Base-by-base conservation (phyloP, 2,888 invertebrate species). In the Escarpia spicata region DNA sequence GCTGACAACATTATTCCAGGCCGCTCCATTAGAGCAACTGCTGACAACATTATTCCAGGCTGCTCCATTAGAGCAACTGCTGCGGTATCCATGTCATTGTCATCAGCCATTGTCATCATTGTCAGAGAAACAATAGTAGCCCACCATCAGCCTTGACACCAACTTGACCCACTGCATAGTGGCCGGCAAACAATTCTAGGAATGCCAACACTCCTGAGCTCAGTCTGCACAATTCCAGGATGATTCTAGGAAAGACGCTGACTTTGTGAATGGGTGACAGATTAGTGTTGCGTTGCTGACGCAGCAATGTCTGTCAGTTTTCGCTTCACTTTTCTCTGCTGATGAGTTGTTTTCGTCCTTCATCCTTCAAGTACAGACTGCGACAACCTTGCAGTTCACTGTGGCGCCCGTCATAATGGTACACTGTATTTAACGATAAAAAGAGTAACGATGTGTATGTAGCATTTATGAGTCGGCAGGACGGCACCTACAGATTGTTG, bases 241-340 rank as follows among this genome's bases (percentile, higher is more conserved):
- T 26, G n/a, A 2, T 75, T 75, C 75, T 75, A 75, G 75, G 75
- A 75, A 75, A 75, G 75, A 75, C n/a, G 75, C 75, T 26, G 75
- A 26, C 75, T 75, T 75, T 75, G 75, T 75, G 75, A 75, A 75
- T 75, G 75, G 75, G 75, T 75, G n/a, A 75, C 75, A 75, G 75
- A 75, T 75, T 75, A 75, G 75, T 75, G 75, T 75, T 26, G 26
- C 19, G 75, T 75, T 52, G 75, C 19, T 75, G 75, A 75, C 6
- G 75, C 75, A 75, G n/a, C 19, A 75, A n/a, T 26, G 26, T 75
- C 75, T 15, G 26, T 75, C 75, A 75, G 75, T 75, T 75, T 75
- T 75, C n/a, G 75, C 75, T 75, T 26, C n/a, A 75, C 75, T 75
- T 75, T 75, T 75, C 19, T 75, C n/a, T 26, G 6, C 75, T 75